These are phyloP conservation scores for Poecilia velifera DNA, from an alignment of 2,797 vertebrate species.

Conservation along the genomic window DNA sequence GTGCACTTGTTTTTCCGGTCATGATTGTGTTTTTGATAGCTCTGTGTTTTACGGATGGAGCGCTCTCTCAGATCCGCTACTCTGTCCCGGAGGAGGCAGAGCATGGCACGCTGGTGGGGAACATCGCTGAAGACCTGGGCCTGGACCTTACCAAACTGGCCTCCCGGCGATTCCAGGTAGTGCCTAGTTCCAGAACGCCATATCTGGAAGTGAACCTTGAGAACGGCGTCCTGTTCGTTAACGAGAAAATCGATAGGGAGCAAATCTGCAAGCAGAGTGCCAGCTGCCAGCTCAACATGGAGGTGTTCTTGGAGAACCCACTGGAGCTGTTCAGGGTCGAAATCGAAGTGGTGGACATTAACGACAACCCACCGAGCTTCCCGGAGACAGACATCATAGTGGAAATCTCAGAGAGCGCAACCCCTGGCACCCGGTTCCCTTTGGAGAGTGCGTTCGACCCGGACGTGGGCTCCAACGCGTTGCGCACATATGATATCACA, in stretches of 20 bases:
- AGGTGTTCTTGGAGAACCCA: constrained; percentile 96
- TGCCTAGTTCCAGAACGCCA: constrained; percentile 91
- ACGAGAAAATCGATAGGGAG: constrained; percentile 94
- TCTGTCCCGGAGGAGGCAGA: constrained; percentile 96
- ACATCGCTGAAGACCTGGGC: constrained; percentile 97
- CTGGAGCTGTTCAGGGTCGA: constrained; percentile 95
- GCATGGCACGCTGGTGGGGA: constrained; percentile 96
- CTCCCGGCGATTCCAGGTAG: constrained; percentile 93
- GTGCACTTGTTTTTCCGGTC: constrained; percentile 83
- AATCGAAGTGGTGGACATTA: constrained; percentile 97
- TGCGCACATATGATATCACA: constrained; percentile 95
- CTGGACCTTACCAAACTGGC: constrained; percentile 97
- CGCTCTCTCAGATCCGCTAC: constrained; percentile 91
- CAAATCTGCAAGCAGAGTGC: constrained; percentile 94
- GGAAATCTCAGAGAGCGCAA: constrained; percentile 97
- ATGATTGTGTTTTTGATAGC: constrained; percentile 89
- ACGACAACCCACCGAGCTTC: constrained; percentile 95
- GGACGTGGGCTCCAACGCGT: constrained; percentile 95
- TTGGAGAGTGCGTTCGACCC: constrained; percentile 97
- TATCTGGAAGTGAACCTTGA: constrained; percentile 96
- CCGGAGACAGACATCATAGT: constrained; percentile 94
- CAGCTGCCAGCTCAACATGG: constrained; percentile 92
- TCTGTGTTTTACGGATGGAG: constrained; percentile 88
- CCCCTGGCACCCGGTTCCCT: constrained; percentile 93
- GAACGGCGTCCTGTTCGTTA: constrained; percentile 92